phyloP scores from a whole-genome alignment of 37 sponge, comb jelly and placozoan species.

The Dysidea cf. avara region DNA sequence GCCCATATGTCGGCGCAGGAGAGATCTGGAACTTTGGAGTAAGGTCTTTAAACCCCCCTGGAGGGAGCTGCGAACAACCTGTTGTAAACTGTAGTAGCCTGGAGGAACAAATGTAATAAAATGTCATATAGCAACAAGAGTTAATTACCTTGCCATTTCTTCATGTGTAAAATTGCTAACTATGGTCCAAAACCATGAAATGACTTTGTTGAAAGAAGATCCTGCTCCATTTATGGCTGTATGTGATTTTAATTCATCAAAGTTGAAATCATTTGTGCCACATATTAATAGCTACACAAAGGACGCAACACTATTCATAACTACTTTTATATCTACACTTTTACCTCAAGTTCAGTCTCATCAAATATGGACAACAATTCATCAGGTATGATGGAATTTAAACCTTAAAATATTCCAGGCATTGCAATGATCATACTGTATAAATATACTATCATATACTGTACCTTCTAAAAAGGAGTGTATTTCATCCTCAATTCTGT shows the following conservation, averaged over 20 bases:
- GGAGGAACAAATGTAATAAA: too few relatives aligned
- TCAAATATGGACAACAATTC: slow-evolving; percentile 86
- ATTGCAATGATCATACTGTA: background rate
- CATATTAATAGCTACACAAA: slow-evolving; percentile 81
- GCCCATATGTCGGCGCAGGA: slow-evolving; percentile 54
- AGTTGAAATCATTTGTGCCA: slow-evolving; percentile 62
- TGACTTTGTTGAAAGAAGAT: slow-evolving; percentile 34
- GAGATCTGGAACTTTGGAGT: slow-evolving; percentile 65
- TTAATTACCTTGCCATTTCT: slow-evolving; percentile 79
- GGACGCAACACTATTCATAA: too few relatives aligned
- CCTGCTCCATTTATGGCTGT: slow-evolving; percentile 38
- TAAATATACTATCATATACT: too few relatives aligned
- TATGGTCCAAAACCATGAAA: slow-evolving; percentile 84
- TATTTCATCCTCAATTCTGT: slow-evolving; percentile 65
- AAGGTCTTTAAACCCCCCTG: slow-evolving; percentile 84
- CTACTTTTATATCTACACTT: background rate
- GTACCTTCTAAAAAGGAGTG: slow-evolving; percentile 86
- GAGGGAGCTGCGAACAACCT: slow-evolving; percentile 82
- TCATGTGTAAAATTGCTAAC: slow-evolving; percentile 81
- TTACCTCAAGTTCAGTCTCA: slow-evolving; percentile 96
- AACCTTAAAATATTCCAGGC: slow-evolving; percentile 34
- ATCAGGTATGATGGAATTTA: slow-evolving; percentile 85
- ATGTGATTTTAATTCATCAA: slow-evolving; percentile 64
- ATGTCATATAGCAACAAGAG: too few relatives aligned
- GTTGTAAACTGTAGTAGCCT: too few relatives aligned